Evolutionary conservation across 2,113 vertebrate genomes (phyloP), one percentile per base, ranked within the genome.

Genomic region (Tetrax tetrax): DNA sequence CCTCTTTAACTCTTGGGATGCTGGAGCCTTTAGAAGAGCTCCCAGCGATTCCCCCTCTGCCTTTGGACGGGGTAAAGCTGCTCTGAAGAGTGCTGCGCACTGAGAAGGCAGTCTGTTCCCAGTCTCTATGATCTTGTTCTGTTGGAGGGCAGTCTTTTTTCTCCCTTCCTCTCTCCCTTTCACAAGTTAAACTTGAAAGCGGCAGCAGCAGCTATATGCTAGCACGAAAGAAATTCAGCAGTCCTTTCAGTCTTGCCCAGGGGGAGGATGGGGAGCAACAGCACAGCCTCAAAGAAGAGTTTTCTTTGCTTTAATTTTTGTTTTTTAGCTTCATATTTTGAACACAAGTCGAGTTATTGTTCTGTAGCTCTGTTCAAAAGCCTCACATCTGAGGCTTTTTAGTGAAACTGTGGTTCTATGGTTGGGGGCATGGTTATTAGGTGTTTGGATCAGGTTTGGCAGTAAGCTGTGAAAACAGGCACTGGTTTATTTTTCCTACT

Each of bases 291-390:
- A 97, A 97, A 99, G 98, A 98, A 98, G 97, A 97, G 95, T 97
- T 96, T 97, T 98, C 98, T 98, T 98, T 98, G 96, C 98, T 98
- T 98, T 98, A 97, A 96, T 97, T 98, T 97, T 96, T 96, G 96
- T 64, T 43, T 97, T 97, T 97, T 97, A 97, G 97, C 96, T 97
- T 96, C 97, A 91, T 97, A 95, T 98, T 98, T 98, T 97, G 98
- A 98, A 98, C 97, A 98, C 97, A 98, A 97, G 98, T 97, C 95
- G 96, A 97, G 98, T 98, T 98, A 98, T 98, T 99, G 98, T 99
- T 98, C 98, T 96, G 85, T 43, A 96, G 94, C 98, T 98, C 97
- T 97, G 97, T 98, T 97, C 91, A 97, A 97, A 98, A 97, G 89
- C 79, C 95, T 94, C 93, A 96, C 96, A 97, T 97, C 97, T 97